Evolutionary conservation across 2,888 invertebrate genomes (phyloP), one percentile per base, ranked within the genome.

Genomic region (Acronicta aceris): DNA sequence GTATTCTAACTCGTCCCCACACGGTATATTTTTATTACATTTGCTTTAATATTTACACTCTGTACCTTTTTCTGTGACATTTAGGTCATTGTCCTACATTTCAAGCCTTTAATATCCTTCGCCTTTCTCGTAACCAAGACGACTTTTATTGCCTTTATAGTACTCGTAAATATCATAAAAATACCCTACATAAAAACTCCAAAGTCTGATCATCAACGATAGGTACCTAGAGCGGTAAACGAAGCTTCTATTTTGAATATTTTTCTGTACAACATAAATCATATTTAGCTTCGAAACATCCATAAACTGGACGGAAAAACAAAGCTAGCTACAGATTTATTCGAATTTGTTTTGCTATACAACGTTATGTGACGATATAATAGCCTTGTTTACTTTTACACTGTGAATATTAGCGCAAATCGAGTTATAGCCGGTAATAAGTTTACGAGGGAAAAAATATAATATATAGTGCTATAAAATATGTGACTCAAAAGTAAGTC

Each of bases 361-460:
- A 76, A 71, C 65, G 68, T 72, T 75, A 59, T 66, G 64, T 58
- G 67, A 70, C 66, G 53, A 64, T 77, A 55, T 70, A 81, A 82
- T 77, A 73, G 81, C 69, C 72, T 82, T 82, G 83, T 82, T 81
- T 82, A 79, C 82, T 65, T 70, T 75, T 68, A 64, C 69, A 59
- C 68, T 71, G 60, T 49, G 68, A 66, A 75, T 76, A 74, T 75
- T 74, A 79, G 70, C 75, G 66, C 78, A 81, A 80, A 82, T 82
- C 78, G 81, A 78, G 80, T 82, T 82, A 82, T 63, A 55, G 66
- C 49, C 51, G 1, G 76, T 74, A 71, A 78, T 79, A 81, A 71
- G 21, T 21, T 21, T 21, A 21, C 21, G 21, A 21, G 21, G 69
- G 49, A 74, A 70, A 57, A 67, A 67, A 63, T 76, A 67, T 71